phyloP scores from a whole-genome alignment of 2,888 invertebrate genomes.

The Dryobota labecula region DNA sequence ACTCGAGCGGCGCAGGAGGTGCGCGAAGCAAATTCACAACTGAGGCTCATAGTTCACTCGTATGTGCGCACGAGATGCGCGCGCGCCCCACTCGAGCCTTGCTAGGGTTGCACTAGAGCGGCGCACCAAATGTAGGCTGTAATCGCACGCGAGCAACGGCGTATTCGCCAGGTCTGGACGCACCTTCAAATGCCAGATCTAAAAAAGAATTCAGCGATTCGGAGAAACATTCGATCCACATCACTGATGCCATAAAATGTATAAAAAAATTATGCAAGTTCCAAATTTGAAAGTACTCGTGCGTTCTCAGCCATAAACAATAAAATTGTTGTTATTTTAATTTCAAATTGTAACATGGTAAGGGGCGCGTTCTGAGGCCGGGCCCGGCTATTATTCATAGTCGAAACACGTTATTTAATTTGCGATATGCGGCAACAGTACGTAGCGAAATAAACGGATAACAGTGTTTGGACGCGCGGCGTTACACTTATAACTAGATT shows the following conservation, averaged over 20 bases:
- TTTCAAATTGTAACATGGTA: slow-evolving; percentile 73
- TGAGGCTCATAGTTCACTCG: too few species aligned
- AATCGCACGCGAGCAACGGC: too few species aligned
- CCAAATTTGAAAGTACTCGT: slow-evolving; percentile 54
- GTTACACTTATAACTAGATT: slow-evolving; percentile 87
- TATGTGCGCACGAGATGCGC: too few species aligned
- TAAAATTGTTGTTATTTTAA: slow-evolving; percentile 75
- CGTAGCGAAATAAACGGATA: slow-evolving; percentile 85
- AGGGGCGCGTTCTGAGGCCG: slow-evolving; percentile 68
- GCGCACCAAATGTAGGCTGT: too few species aligned
- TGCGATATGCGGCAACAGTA: slow-evolving; percentile 84
- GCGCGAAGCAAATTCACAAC: too few species aligned
- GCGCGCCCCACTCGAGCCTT: too few species aligned
- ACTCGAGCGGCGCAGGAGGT: too few species aligned
- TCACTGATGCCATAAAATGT: slow-evolving; percentile 38
- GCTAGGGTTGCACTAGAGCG: too few species aligned
- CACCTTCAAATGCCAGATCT: background rate
- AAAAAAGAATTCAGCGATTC: slow-evolving; percentile 1
- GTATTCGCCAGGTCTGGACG: too few species aligned
- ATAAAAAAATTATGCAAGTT: slow-evolving; percentile 49
- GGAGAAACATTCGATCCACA: slow-evolving; percentile 40
- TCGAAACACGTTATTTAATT: slow-evolving; percentile 87
- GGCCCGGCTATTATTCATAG: slow-evolving; percentile 78
- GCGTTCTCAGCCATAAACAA: slow-evolving; percentile 60
- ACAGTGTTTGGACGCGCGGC: slow-evolving; percentile 78